phyloP scores from a whole-genome alignment of 1,140 invertebrate species.

The Zelostemma sp. region DNA sequence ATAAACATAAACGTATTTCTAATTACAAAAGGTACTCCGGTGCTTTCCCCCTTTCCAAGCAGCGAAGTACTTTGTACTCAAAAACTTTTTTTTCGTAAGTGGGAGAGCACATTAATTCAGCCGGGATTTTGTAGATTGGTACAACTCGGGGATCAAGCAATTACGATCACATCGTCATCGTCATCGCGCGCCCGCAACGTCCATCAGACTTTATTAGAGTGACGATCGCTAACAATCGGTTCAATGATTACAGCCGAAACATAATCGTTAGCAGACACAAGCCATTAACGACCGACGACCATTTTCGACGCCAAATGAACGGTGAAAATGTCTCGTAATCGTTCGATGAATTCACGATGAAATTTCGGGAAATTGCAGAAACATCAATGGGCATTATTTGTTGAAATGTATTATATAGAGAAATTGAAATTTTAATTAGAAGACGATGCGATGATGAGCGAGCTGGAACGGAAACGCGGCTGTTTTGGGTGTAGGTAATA shows the following conservation, averaged over 20 bases:
- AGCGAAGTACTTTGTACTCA: constrained; percentile 19
- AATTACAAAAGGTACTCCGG: constrained; percentile 29
- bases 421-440: constrained; percentile 36
- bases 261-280: constrained; percentile 68
- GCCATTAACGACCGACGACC: constrained; percentile 65
- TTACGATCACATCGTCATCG: constrained; percentile 59
- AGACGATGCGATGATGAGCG: constrained; percentile 36
- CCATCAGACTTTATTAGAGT: constrained; percentile 66
- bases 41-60: constrained; percentile 5
- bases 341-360: constrained; percentile 13
- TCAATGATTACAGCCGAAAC: constrained; percentile 68
- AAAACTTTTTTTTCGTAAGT: no score
- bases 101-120: no score
- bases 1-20: constrained; percentile 46
- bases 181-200: constrained; percentile 52
- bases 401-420: no score
- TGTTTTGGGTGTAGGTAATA: constrained; percentile 48
- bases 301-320: constrained; percentile 65
- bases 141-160: constrained; percentile 56
- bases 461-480: constrained; percentile 30
- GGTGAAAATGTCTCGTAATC: constrained; percentile 43
- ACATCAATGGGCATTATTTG: no score
- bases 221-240: constrained; percentile 64
- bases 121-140: constrained; percentile 40
- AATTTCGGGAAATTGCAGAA: no score